phyloP scores from a whole-genome alignment of 2,113 vertebrate genomes.

The Nibea coibor region DNA sequence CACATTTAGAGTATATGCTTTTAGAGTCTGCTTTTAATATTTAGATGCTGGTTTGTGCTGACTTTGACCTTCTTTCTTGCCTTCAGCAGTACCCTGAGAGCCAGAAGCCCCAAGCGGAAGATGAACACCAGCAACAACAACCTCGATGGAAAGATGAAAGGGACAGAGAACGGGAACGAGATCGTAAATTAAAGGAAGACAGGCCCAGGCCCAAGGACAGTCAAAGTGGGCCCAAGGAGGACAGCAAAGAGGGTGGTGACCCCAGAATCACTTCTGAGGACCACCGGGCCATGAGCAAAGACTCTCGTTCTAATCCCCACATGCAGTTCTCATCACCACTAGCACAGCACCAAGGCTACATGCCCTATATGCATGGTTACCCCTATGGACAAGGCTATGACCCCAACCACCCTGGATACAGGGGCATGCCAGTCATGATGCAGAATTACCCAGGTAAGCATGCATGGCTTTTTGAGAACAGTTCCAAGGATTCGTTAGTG shows the following conservation, averaged over 20 bases:
- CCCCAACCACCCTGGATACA: conserved; percentile 96
- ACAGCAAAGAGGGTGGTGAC: conserved; percentile 89
- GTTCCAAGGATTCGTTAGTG: background rate
- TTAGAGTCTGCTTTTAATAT: background rate
- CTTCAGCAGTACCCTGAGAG: conserved; percentile 91
- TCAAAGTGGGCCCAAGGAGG: conserved; percentile 87
- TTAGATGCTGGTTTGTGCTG: conserved; percentile 10
- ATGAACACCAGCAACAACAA: conserved; percentile 88
- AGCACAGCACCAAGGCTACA: conserved; percentile 96
- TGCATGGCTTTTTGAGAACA: conserved; percentile 1
- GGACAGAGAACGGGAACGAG: conserved; percentile 85
- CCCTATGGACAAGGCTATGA: conserved; percentile 97
- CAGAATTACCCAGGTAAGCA: conserved; percentile 97
- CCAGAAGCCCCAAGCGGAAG: conserved; percentile 92
- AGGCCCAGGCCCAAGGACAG: conserved; percentile 90
- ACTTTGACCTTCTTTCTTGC: conserved; percentile 75
- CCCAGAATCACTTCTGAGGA: conserved; percentile 89
- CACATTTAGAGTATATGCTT: background rate
- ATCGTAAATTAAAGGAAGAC: conserved; percentile 96
- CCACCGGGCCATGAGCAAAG: conserved; percentile 90
- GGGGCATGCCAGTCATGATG: conserved; percentile 99
- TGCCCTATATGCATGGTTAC: conserved; percentile 99
- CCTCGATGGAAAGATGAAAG: conserved; percentile 91
- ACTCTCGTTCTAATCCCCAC: conserved; percentile 91
- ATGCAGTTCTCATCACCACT: conserved; percentile 95